These are phyloP conservation scores for Lanistes nyassanus DNA, from an alignment of 1,140 invertebrate genomes.

Conservation along the genomic window DNA sequence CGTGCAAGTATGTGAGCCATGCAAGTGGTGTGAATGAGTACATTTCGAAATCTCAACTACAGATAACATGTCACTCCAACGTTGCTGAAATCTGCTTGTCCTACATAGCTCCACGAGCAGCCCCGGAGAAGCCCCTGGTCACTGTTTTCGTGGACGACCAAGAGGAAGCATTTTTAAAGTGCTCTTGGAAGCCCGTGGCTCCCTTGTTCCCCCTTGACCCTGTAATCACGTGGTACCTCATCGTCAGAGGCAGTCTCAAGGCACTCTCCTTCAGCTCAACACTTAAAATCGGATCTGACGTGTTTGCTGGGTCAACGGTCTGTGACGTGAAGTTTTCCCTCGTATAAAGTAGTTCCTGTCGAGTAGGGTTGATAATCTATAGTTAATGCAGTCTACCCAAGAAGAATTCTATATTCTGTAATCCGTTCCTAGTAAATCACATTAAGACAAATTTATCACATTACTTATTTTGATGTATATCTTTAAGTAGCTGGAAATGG, in stretches of 20 bases:
- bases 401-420: no score
- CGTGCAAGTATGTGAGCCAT: neutral
- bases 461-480: no score
- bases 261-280: neutral
- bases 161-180: conserved; percentile 10
- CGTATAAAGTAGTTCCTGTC: no score
- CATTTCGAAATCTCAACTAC: neutral
- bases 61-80: neutral
- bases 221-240: conserved; percentile 7
- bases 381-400: no score
- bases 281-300: conserved; percentile 16
- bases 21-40: neutral
- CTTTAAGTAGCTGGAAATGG: no score
- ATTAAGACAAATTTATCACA: no score
- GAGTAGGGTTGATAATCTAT: no score
- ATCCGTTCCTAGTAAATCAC: no score
- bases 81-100: neutral
- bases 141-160: neutral
- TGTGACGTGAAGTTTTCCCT: neutral
- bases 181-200: conserved; percentile 6
- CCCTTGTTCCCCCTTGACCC: neutral
- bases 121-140: neutral
- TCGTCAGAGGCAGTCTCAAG: neutral
- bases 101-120: neutral
- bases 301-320: conserved; percentile 18